Conservation (phyloP, 2,888 invertebrate species). For the Osmoderma eremita region DNA sequence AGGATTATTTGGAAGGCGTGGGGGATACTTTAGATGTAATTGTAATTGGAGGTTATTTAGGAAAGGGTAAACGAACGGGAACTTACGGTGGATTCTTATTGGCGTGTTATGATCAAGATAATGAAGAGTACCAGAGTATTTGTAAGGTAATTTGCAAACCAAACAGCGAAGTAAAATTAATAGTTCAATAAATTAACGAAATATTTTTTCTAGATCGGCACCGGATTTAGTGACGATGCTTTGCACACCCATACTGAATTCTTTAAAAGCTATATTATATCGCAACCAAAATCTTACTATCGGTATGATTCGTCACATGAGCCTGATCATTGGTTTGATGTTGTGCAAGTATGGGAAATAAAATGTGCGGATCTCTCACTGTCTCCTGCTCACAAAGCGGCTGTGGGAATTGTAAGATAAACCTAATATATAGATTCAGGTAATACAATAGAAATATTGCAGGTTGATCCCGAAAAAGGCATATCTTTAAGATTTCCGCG, state of each 20-base stretch:
- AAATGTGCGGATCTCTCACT: slow-evolving; percentile 97
- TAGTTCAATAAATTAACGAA: slow-evolving; percentile 6
- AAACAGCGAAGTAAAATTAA: neutral
- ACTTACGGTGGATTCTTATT: slow-evolving; percentile 94
- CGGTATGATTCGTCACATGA: slow-evolving; percentile 76
- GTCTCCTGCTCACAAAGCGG: slow-evolving; percentile 94
- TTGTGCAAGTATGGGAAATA: slow-evolving; percentile 93
- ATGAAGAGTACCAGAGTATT: slow-evolving; percentile 92
- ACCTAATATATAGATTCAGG: neutral
- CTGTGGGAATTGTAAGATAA: slow-evolving; percentile 77
- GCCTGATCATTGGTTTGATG: slow-evolving; percentile 91
- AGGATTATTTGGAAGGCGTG: slow-evolving; percentile 96
- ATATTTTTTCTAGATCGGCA: slow-evolving; percentile 74
- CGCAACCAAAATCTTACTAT: slow-evolving; percentile 82
- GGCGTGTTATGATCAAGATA: slow-evolving; percentile 89
- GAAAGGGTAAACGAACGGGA: slow-evolving; percentile 93
- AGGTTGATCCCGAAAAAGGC: slow-evolving; percentile 89
- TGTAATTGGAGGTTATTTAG: slow-evolving; percentile 93
- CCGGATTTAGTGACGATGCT: slow-evolving; percentile 94
- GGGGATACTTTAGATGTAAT: slow-evolving; percentile 97
- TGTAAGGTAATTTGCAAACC: slow-evolving; percentile 76
- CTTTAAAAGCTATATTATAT: slow-evolving; percentile 80
- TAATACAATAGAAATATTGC: slow-evolving; percentile 22
- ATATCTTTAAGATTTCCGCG: slow-evolving; percentile 96
- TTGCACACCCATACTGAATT: slow-evolving; percentile 79